Evolutionary conservation across 2,113 vertebrate species (phyloP).

Genomic region (Thymallus thymallus): DNA sequence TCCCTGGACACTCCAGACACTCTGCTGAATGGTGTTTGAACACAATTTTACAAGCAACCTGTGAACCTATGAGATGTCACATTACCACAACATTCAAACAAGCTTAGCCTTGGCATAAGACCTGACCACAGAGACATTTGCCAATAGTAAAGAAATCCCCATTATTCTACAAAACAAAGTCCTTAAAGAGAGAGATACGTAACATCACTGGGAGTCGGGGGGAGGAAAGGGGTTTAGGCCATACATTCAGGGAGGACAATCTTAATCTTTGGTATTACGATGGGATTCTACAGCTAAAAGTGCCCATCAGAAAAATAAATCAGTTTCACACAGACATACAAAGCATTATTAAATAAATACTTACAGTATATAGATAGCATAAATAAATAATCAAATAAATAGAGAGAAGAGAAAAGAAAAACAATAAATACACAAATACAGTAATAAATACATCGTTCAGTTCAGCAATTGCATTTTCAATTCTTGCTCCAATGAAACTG

Average conservation of each 20-base stretch:
- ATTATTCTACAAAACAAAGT: constrained; percentile 57
- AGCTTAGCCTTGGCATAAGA: constrained; percentile 69
- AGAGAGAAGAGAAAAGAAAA: constrained; percentile 54
- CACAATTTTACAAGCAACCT: constrained; percentile 64
- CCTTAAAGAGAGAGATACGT: constrained; percentile 49
- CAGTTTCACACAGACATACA: constrained; percentile 74
- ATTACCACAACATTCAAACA: constrained; percentile 72
- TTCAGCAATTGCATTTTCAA: constrained; percentile 69
- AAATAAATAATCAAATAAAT: constrained; percentile 76
- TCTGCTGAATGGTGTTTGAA: constrained; percentile 53
- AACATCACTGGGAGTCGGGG: constrained; percentile 60
- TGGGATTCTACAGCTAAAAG: constrained; percentile 77
- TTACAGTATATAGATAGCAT: constrained; percentile 75
- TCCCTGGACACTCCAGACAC: constrained; percentile 51
- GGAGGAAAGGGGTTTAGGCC: constrained; percentile 54
- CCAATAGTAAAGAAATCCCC: constrained; percentile 67
- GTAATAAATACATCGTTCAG: constrained; percentile 77
- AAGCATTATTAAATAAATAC: constrained; percentile 78
- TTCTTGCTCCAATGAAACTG: constrained; percentile 55
- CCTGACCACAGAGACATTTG: constrained; percentile 66
- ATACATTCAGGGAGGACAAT: constrained; percentile 80
- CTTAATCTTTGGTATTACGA: constrained; percentile 81
- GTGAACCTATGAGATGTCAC: constrained; percentile 63
- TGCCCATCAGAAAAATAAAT: constrained; percentile 75
- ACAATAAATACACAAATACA: constrained; percentile 70